Conservation (phyloP, 2,888 invertebrate genomes). For the Pandemis heparana region DNA sequence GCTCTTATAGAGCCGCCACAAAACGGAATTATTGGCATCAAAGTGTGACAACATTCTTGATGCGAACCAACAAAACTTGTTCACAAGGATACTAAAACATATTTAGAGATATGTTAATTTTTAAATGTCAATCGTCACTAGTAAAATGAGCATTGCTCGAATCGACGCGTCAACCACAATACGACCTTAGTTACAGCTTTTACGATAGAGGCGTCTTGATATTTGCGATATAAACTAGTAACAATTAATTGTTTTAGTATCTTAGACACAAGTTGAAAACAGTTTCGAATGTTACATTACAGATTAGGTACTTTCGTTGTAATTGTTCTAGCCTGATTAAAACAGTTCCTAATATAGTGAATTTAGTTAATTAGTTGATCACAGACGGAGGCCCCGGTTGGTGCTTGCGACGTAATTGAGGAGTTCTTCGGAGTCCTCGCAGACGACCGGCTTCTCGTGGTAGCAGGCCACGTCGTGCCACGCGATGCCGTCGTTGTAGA, state of each 20-base stretch:
- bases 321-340: conserved; percentile 19
- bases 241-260: conserved; percentile 2
- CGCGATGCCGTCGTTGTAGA: conserved; percentile 96
- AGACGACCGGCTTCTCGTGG: conserved; percentile 96
- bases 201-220: neutral
- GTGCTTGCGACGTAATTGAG: conserved; percentile 94
- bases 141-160: neutral
- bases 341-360: conserved; percentile 27
- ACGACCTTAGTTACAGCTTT: conserved; percentile 1
- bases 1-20: conserved; percentile 3
- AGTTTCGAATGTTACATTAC: neutral
- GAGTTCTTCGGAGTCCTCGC: conserved; percentile 96
- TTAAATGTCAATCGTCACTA: conserved; percentile 20
- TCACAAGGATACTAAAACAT: conserved; percentile 11
- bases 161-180: neutral
- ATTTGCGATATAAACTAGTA: neutral
- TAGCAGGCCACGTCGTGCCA: conserved; percentile 98
- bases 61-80: neutral
- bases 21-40: neutral
- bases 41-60: neutral
- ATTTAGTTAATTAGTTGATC: conserved; percentile 63
- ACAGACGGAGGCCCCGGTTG: conserved; percentile 93
- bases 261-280: neutral
- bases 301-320: neutral
- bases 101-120: conserved; percentile 2